Evolutionary conservation across 1,140 invertebrate species (phyloP).

Genomic region (Plectus sambesii): DNA sequence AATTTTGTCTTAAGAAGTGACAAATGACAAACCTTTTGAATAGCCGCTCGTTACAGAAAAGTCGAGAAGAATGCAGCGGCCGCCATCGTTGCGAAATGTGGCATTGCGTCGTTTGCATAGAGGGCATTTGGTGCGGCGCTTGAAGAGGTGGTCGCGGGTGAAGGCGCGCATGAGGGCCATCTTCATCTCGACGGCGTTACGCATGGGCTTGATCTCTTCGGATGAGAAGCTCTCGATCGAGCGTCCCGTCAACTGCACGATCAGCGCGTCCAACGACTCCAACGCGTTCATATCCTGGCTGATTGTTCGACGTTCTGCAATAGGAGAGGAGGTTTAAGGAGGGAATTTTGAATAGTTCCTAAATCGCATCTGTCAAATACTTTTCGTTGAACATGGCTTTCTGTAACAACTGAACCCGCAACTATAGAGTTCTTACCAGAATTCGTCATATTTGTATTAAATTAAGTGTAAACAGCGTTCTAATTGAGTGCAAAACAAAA

Average conservation of each 20-base stretch:
- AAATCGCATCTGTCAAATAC: too few species aligned
- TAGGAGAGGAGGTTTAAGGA: constrained; percentile 27
- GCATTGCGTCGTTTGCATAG: constrained; percentile 38
- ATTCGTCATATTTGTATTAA: too few species aligned
- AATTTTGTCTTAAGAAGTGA: too few species aligned
- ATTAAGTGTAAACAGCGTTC: too few species aligned
- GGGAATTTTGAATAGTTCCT: constrained; percentile 9
- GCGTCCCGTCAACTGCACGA: constrained; percentile 1
- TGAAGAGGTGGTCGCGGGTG: constrained; percentile 27
- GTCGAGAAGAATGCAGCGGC: constrained; percentile 33
- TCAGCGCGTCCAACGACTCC: neutral
- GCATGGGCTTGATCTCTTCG: too few species aligned
- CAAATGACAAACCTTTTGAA: too few species aligned
- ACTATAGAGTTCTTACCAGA: too few species aligned
- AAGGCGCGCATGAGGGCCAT: constrained; percentile 18
- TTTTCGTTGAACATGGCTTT: too few species aligned
- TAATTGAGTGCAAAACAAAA: too few species aligned
- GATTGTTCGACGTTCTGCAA: neutral
- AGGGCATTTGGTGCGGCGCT: constrained; percentile 32
- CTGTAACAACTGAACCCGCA: too few species aligned
- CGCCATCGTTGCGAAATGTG: constrained; percentile 31
- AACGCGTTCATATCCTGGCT: neutral
- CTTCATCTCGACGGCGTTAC: constrained; percentile 22
- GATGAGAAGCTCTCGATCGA: constrained; percentile 2
- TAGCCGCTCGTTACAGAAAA: constrained; percentile 27